Evolutionary conservation across 1,140 invertebrate genomes (phyloP), one percentile per base, ranked within the genome.

Genomic region (Thaumatotibia leucotreta): DNA sequence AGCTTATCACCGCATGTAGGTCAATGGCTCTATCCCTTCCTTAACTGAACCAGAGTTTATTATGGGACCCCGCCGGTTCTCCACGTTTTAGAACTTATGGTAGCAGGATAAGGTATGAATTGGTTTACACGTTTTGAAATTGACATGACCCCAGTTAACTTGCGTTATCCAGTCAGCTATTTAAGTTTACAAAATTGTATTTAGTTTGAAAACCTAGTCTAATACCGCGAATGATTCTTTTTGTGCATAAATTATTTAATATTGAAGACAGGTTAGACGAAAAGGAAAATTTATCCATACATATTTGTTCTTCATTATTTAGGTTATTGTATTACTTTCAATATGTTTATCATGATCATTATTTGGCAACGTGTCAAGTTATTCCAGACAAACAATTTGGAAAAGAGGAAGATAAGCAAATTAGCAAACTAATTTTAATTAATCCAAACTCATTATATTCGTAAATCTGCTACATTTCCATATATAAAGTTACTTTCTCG

Each of bases 1-100:
- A 52, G 22, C 50, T 52, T 52, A 52, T 52, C 50, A 52, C 50
- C n/a, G 22, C 17, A 52, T 52, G 50, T 52, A 52, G 50, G 50
- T 52, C 50, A 52, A 52, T 24, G 50, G 50, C 23, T 24, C 22
- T 20, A 45, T 45, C 39, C 39, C 39, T 29, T 29, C 27, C 27
- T 39, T 17, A 17, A 11, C 4, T 45, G 17, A 20, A 45, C 6
- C 39, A 45, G 39, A 20, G 17, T 45, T 20, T 45, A 45, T 45
- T 45, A 17, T 6, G 6, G 27, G 27, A 2, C 6, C 39, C 20
- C 8, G 1, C 11, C 20, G n/a, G 8, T 5, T 45, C 39, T 20
- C 6, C 39, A n/a, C n/a, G 9, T 45, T 45, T 9, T 45, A 8
- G 17, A n/a, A 20, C 17, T 20, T 45, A 45, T 20, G 17, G 8